A percentile compares a stretch with the other conserved stretches of the same genome.
Evolutionary conservation across 2,113 vertebrate species (phyloP).

Genomic region (Psephotus haematonotus): DNA sequence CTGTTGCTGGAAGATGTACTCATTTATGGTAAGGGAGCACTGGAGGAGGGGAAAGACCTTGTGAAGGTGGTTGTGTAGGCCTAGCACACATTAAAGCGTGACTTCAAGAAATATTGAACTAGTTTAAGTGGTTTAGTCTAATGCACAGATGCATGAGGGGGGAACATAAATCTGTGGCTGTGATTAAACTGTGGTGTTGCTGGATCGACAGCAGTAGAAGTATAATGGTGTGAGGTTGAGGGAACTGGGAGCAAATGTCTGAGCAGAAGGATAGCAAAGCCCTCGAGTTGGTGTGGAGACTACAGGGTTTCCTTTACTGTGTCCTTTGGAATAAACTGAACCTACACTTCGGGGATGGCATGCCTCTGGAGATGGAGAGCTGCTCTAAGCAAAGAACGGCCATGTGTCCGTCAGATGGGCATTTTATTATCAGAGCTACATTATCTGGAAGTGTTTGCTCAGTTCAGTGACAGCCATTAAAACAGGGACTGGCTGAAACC

Average conservation of each 20-base stretch:
- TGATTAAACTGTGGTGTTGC: not conserved
- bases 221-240: not conserved
- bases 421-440: not conserved
- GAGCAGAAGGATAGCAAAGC: not conserved
- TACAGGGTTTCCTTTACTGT: not conserved
- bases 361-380: not conserved
- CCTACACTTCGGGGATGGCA: not conserved
- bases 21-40: fast-evolving
- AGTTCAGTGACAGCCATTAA: not conserved
- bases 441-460: not conserved
- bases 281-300: not conserved
- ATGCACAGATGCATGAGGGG: not conserved
- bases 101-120: not conserved
- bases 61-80: not conserved
- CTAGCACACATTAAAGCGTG: not conserved
- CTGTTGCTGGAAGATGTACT: not conserved
- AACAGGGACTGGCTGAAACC: not conserved
- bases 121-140: not conserved
- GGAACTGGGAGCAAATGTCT: not conserved
- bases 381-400: constrained; percentile 1
- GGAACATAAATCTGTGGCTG: not conserved
- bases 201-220: fast-evolving
- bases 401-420: not conserved
- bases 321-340: constrained; percentile 30
- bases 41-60: not conserved